phyloP scores from a whole-genome alignment of 2,797 vertebrate genomes.

The Lepilemur septentrionalis region DNA sequence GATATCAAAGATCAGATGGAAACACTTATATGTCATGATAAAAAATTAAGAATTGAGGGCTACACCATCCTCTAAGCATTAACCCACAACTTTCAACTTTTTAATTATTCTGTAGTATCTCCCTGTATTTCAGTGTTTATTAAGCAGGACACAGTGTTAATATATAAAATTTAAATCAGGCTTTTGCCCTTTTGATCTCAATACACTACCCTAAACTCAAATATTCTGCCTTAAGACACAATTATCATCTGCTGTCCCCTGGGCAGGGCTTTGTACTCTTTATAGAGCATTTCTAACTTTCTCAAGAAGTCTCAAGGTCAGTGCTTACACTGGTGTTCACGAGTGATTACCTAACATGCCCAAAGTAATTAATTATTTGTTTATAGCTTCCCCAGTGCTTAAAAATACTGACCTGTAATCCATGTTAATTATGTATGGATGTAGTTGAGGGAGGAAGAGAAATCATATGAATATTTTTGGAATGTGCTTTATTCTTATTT shows the following conservation, averaged over 20 bases:
- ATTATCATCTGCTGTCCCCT: background rate
- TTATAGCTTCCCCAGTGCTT: background rate
- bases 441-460: background rate
- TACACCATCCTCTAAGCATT: background rate
- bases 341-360: background rate
- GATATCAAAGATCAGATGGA: background rate
- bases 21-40: background rate
- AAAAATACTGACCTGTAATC: background rate
- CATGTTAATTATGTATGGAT: background rate
- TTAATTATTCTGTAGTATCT: background rate
- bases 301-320: background rate
- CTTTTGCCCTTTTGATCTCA: background rate
- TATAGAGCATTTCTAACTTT: background rate
- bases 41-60: background rate
- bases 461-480: background rate
- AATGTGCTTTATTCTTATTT: slow-evolving; percentile 55
- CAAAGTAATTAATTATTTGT: background rate
- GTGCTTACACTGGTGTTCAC: background rate
- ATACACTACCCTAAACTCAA: background rate
- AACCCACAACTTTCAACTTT: background rate
- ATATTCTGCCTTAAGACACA: background rate
- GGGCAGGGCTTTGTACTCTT: background rate
- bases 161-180: background rate
- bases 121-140: background rate
- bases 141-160: background rate